Evolutionary conservation across 1,140 invertebrate species (phyloP), one percentile per base, ranked within the genome.

Genomic region (Ruditapes philippinarum): DNA sequence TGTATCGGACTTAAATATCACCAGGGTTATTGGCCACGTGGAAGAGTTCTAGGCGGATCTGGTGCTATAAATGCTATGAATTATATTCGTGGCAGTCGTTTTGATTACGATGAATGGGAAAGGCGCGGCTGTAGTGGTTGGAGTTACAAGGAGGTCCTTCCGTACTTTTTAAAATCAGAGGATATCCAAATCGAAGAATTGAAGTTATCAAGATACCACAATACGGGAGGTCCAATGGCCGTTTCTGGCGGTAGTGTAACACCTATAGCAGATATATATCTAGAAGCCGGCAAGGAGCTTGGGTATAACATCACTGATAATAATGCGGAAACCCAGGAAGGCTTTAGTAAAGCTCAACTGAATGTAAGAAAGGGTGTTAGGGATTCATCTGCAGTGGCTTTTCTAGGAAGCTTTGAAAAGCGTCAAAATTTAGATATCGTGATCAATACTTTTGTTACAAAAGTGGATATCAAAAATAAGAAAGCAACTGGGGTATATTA

Each of bases 21-120:
- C 98, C 42, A 36, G 2, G 40, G 17, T 5, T 73, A 54, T 36
- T 90, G 84, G 89, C 88, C 84, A 40, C 19, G 85, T 19, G 95
- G 96, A 12, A 89, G 81, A 70, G 89, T 91, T 28, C 76, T 94
- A 4, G 98, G 98, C 0, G 98, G 98, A 0, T 98, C 97, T 0
- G 98, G 98, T 5, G 98, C 98, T 0, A 96, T 99, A 0, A 99
- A 99, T 95, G 99, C 99, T 94, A 99, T 99, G 98, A 96, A 99
- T 0, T 99, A 99, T 93, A 96, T 99, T 0, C 96, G 99, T 25
- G 99, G 98, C 0, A 99, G 99, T 93, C 97, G 97, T 89, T 97
- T 97, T 88, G 99, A 99, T 94, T 99, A 99, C 94, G 98, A 99
- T 92, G 96, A 96, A 12, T 99, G 99, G 99, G 98, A 98, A 93